Conservation (phyloP, 2,888 invertebrate genomes). For the Oxycera nigricornis region DNA sequence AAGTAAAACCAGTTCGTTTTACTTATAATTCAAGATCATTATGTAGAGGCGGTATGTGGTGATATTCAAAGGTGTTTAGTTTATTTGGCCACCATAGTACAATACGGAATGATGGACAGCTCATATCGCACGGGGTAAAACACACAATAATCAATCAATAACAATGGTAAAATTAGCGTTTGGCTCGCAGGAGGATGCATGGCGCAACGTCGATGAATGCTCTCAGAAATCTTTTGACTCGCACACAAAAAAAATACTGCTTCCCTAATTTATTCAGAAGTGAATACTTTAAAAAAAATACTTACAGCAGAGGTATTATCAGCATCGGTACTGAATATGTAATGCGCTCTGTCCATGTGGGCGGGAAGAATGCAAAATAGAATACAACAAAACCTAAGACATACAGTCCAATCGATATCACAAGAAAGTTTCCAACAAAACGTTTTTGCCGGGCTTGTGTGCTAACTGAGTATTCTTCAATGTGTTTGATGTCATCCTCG, state of each 20-base stretch:
- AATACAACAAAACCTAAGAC: conserved; percentile 75
- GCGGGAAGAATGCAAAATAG: conserved; percentile 82
- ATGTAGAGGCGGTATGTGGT: too few species aligned
- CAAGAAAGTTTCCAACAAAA: conserved; percentile 79
- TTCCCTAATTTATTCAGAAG: not conserved
- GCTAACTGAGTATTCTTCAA: conserved; percentile 79
- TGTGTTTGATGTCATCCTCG: conserved; percentile 79
- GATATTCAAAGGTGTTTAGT: too few species aligned
- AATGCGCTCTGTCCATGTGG: conserved; percentile 75
- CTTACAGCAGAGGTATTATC: conserved; percentile 85
- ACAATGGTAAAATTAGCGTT: too few species aligned
- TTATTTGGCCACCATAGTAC: too few species aligned
- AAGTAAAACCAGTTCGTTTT: too few species aligned
- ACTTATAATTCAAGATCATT: too few species aligned
- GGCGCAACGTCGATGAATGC: not conserved
- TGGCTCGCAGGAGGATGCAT: not conserved
- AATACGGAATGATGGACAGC: too few species aligned
- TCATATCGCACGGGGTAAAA: too few species aligned
- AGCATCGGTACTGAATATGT: conserved; percentile 81
- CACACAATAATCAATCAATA: too few species aligned
- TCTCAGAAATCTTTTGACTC: too few species aligned
- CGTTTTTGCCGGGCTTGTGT: conserved; percentile 84
- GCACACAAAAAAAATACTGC: not conserved
- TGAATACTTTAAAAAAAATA: conserved; percentile 51
- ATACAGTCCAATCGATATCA: conserved; percentile 73